These are phyloP conservation scores for Hyla sarda DNA, from an alignment of 2,113 vertebrate genomes.

Conservation along the genomic window DNA sequence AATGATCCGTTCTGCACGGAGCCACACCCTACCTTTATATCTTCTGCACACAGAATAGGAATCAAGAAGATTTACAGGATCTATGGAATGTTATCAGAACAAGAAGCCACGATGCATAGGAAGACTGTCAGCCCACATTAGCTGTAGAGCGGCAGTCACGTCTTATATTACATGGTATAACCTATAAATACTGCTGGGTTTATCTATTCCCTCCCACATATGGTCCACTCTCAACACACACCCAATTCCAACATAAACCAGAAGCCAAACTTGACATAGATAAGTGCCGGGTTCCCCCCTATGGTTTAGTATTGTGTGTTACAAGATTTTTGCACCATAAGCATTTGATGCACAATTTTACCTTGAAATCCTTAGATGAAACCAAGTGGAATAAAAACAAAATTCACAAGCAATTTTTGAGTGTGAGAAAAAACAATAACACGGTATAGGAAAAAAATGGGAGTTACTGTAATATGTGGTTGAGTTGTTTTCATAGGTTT, in stretches of 20 bases:
- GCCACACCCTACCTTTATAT: background rate
- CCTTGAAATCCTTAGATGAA: background rate
- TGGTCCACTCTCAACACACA: background rate
- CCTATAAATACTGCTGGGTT: background rate
- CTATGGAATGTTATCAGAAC: background rate
- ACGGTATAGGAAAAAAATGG: background rate
- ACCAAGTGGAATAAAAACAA: conserved; percentile 15
- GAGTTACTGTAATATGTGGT: background rate
- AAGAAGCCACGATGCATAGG: background rate
- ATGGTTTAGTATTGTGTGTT: background rate
- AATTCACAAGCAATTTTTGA: background rate
- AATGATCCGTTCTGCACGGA: background rate
- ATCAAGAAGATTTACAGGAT: background rate
- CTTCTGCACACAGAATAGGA: background rate
- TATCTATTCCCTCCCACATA: conserved; percentile 14
- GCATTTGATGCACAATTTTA: background rate
- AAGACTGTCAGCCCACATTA: background rate
- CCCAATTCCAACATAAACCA: conserved; percentile 3
- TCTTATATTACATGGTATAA: background rate
- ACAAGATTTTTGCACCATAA: background rate
- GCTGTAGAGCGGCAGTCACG: background rate
- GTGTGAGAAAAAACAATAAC: background rate
- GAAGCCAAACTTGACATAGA: background rate
- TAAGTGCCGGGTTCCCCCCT: background rate
- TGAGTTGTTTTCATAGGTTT: background rate